Evolutionary conservation across 2,797 vertebrate genomes (phyloP).

Genomic region (Leptodactylus fallax): DNA sequence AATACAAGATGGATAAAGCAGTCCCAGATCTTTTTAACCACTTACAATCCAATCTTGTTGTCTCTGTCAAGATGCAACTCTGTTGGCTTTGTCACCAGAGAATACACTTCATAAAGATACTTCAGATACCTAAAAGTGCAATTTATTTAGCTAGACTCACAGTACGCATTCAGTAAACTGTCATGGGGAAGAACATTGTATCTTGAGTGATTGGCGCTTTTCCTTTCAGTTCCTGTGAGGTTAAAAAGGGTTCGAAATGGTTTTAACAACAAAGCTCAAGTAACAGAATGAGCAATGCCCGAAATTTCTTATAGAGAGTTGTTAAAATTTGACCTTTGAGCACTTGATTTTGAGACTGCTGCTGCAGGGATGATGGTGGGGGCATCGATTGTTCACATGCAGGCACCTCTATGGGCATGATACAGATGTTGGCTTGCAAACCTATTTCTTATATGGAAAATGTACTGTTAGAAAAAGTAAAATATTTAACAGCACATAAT

Average conservation of each 20-base stretch:
- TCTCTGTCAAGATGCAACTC: conserved; percentile 37
- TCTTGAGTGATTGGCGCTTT: not conserved
- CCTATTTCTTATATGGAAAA: not conserved
- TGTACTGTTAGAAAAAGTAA: not conserved
- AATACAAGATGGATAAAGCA: conserved; percentile 48
- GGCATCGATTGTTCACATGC: not conserved
- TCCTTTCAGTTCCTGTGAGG: conserved; percentile 19
- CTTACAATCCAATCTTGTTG: conserved; percentile 51
- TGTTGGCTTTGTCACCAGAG: conserved; percentile 34
- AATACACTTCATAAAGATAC: conserved; percentile 37
- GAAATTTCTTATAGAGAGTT: not conserved
- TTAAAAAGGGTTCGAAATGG: not conserved
- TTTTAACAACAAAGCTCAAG: not conserved
- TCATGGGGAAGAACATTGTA: conserved; percentile 36
- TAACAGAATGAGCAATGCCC: not conserved
- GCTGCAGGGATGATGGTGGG: not conserved
- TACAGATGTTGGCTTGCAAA: not conserved
- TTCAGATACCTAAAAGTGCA: conserved; percentile 43
- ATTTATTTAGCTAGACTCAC: conserved; percentile 42
- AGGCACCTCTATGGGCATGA: not conserved
- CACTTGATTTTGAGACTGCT: not conserved
- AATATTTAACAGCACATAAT: not conserved
- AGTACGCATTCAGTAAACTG: conserved; percentile 22
- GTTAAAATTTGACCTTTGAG: not conserved
- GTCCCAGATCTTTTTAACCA: conserved; percentile 56